Evolutionary conservation across 1,140 invertebrate species (phyloP).

Genomic region (Tyrophagus putrescentiae): DNA sequence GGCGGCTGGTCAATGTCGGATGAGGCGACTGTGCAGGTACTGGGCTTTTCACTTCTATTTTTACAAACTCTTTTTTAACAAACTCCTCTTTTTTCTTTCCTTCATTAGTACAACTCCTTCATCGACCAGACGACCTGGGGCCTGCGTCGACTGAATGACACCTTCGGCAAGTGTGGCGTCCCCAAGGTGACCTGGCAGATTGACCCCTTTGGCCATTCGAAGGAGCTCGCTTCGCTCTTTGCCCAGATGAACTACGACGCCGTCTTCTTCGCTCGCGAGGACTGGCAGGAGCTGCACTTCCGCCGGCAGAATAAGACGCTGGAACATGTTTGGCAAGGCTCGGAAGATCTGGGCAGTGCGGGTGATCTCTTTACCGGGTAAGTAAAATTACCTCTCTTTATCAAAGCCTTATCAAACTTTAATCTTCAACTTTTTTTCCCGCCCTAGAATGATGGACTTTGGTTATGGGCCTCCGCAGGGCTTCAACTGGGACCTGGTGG

Average conservation of each 20-base stretch:
- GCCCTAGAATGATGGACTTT: neutral
- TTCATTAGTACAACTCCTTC: slow-evolving; percentile 77
- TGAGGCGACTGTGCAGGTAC: slow-evolving; percentile 75
- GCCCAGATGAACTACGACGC: slow-evolving; percentile 34
- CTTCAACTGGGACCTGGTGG: neutral
- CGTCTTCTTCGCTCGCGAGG: slow-evolving; percentile 32
- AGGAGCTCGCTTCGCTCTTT: slow-evolving; percentile 47
- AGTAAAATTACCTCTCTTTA: neutral
- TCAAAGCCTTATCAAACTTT: neutral
- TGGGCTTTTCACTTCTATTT: too few relatives aligned
- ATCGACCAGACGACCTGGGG: slow-evolving; percentile 79
- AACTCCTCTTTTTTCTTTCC: too few relatives aligned
- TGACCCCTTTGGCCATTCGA: slow-evolving; percentile 51
- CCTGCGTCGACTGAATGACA: slow-evolving; percentile 40
- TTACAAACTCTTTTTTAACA: too few relatives aligned
- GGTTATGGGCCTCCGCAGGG: slow-evolving; percentile 11
- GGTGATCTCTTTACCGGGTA: slow-evolving; percentile 18
- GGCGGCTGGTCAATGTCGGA: slow-evolving; percentile 98
- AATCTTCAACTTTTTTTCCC: neutral
- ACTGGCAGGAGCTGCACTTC: slow-evolving; percentile 16
- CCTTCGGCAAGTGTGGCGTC: slow-evolving; percentile 45
- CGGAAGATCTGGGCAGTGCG: slow-evolving; percentile 16
- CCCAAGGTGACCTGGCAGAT: slow-evolving; percentile 50
- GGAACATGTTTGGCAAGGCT: slow-evolving; percentile 23
- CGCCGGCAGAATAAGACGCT: slow-evolving; percentile 11